phyloP scores from a whole-genome alignment of 2,113 vertebrate genomes.

The Manacus vitellinus region DNA sequence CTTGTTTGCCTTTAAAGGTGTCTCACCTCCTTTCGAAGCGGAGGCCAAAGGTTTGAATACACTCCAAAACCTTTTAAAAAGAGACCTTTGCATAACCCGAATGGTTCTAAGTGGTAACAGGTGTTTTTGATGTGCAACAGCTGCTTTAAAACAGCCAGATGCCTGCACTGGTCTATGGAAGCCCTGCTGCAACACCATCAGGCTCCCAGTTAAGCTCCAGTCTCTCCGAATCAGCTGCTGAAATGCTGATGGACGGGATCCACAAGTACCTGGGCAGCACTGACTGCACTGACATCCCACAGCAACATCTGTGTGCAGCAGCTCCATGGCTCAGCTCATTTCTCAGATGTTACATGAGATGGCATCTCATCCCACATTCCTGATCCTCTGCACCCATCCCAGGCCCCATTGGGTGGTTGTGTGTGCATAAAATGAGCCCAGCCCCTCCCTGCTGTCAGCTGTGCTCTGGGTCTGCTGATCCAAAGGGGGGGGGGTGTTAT shows the following conservation, averaged over 20 bases:
- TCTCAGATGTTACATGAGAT: neutral
- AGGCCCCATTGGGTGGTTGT: fast-evolving
- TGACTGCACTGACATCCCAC: fast-evolving
- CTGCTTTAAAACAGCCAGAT: neutral
- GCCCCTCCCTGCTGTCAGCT: neutral
- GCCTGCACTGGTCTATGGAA: neutral
- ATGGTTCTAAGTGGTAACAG: neutral
- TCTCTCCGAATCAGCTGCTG: neutral
- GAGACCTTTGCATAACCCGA: neutral
- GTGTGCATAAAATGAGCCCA: fast-evolving
- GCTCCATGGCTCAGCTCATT: neutral
- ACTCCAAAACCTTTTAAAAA: neutral
- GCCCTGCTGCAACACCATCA: neutral
- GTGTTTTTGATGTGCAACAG: neutral
- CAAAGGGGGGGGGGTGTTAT: neutral
- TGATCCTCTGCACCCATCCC: neutral
- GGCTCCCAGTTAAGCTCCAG: neutral
- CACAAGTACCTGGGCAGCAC: neutral
- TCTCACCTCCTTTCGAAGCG: neutral
- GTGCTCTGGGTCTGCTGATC: neutral
- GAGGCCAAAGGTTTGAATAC: neutral
- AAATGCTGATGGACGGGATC: fast-evolving
- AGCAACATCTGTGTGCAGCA: neutral
- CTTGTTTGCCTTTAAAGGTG: neutral
- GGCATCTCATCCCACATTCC: neutral